Conservation (phyloP, 92 coral and sea anemone genomes). For the Micromussa lordhowensis region DNA sequence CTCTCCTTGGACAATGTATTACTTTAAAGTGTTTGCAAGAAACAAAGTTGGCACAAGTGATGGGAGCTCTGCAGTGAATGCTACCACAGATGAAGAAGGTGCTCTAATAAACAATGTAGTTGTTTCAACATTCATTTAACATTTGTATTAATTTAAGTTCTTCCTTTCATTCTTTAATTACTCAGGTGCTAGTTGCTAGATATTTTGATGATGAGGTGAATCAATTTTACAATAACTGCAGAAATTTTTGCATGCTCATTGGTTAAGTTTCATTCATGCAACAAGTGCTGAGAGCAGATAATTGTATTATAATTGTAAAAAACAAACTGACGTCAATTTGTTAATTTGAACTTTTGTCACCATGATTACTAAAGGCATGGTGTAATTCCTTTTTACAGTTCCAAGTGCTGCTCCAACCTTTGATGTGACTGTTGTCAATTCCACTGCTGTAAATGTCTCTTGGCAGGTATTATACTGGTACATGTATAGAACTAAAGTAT, state of each 20-base stretch:
- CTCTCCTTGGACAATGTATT: slow-evolving; percentile 28
- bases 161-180: background rate
- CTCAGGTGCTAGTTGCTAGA: no score
- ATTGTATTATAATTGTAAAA: no score
- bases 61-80: background rate
- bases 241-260: no score
- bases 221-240: no score
- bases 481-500: no score
- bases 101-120: background rate
- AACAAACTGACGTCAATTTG: no score
- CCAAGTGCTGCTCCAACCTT: background rate
- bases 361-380: background rate
- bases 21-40: slow-evolving; percentile 33
- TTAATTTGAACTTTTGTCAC: background rate
- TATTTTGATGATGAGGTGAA: no score
- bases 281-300: no score
- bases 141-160: background rate
- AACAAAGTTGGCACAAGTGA: slow-evolving; percentile 48
- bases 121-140: background rate
- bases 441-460: no score
- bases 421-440: background rate
- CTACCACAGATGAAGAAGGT: slow-evolving; percentile 53
- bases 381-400: background rate
- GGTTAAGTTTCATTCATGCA: no score
- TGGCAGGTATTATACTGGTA: no score